Conservation (phyloP, 1,140 invertebrate genomes). For the Drosophila nebulosa region DNA sequence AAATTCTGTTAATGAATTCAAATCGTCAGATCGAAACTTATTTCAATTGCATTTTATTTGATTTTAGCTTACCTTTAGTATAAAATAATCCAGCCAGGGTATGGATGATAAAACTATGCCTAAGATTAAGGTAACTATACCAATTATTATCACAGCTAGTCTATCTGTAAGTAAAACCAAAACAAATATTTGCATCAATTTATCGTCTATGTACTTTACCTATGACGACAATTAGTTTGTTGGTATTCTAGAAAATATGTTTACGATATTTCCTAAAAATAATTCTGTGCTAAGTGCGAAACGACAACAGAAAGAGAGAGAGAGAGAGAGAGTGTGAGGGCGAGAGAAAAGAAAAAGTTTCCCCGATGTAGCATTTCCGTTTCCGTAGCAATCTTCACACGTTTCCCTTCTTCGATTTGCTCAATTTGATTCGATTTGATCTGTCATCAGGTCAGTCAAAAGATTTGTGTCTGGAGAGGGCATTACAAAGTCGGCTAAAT, state of each 20-base stretch:
- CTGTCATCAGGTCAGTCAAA: background rate
- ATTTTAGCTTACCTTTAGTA: slow-evolving; percentile 86
- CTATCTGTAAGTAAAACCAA: slow-evolving; percentile 85
- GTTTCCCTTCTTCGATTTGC: background rate
- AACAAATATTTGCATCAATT: background rate
- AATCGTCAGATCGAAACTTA: too few relatives aligned
- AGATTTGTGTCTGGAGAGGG: background rate
- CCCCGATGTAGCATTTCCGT: background rate
- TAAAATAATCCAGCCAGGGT: slow-evolving; percentile 92
- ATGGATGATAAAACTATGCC: slow-evolving; percentile 91
- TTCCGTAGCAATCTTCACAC: background rate
- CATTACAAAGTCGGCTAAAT: background rate
- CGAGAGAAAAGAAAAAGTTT: background rate
- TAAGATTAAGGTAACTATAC: slow-evolving; percentile 88
- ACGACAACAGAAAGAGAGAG: background rate
- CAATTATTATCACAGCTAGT: slow-evolving; percentile 88
- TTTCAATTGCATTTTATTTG: background rate
- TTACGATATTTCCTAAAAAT: background rate
- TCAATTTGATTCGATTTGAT: too few relatives aligned
- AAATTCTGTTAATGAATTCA: slow-evolving; percentile 85
- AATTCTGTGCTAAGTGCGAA: background rate
- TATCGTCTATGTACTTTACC: background rate
- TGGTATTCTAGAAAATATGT: background rate
- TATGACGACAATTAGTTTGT: background rate
- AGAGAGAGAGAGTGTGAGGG: too few relatives aligned